Evolutionary conservation across 2,113 vertebrate species (phyloP).

Genomic region (Alectura lathami): DNA sequence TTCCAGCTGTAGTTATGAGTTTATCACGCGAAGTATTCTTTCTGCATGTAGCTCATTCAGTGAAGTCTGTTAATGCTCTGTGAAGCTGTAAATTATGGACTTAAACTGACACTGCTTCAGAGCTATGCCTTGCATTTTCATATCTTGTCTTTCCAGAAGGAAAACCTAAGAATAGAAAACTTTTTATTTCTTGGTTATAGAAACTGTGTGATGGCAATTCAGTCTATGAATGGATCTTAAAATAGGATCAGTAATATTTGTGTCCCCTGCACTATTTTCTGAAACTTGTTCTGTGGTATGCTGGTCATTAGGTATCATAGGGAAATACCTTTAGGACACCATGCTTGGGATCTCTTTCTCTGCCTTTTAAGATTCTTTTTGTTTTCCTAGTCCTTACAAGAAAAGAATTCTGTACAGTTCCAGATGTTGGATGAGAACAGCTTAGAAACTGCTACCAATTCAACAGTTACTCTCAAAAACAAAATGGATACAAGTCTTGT

Average conservation of each 20-base stretch:
- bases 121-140: neutral
- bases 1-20: neutral
- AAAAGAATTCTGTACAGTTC: neutral
- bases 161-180: neutral
- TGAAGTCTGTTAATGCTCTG: neutral
- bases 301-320: neutral
- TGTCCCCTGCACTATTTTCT: neutral
- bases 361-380: neutral
- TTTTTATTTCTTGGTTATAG: neutral
- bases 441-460: constrained; percentile 62
- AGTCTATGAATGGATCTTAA: neutral
- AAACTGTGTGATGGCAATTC: neutral
- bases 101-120: neutral
- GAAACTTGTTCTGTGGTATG: fast-evolving
- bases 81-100: neutral
- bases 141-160: neutral
- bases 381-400: constrained; percentile 44
- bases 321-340: neutral
- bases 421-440: constrained; percentile 65
- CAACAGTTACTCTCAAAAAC: constrained; percentile 66
- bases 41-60: neutral
- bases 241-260: neutral
- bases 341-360: neutral
- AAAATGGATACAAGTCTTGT: constrained; percentile 53
- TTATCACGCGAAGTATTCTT: neutral